Percentiles rank a stretch among this genome's conserved stretches.
Evolutionary conservation across 2,888 invertebrate genomes (phyloP).

Genomic region (Drosophila rubida): DNA sequence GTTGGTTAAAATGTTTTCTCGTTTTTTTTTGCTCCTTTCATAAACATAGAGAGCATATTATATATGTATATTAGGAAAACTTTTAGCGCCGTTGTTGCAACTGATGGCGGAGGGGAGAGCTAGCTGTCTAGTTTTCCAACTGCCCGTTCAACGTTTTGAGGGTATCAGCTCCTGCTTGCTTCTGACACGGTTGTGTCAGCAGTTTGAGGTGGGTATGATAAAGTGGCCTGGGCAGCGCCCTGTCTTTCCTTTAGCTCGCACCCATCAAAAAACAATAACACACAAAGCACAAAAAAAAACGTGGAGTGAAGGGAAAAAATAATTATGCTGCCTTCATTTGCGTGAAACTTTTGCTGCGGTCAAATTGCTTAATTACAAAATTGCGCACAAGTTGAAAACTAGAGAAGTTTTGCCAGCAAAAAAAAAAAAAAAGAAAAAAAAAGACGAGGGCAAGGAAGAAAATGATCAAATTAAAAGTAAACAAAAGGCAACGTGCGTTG

Average conservation of each 20-base stretch:
- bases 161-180: conserved; percentile 45
- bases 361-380: conserved; percentile 83
- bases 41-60: conserved; percentile 32
- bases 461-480: conserved; percentile 80
- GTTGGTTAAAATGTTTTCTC: too few species aligned
- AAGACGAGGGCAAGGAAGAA: conserved; percentile 23
- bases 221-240: conserved; percentile 3
- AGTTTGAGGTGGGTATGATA: conserved; percentile 46
- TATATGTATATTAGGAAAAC: conserved; percentile 55
- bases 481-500: conserved; percentile 75
- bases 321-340: conserved; percentile 75
- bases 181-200: conserved; percentile 34
- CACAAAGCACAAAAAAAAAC: conserved; percentile 2
- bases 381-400: conserved; percentile 64
- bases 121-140: conserved; percentile 32
- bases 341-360: conserved; percentile 71
- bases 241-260: conserved; percentile 2
- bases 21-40: conserved; percentile 6
- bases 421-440: conserved; percentile 15
- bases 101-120: conserved; percentile 4
- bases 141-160: conserved; percentile 37
- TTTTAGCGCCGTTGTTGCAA: conserved; percentile 43
- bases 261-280: conserved; percentile 12
- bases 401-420: conserved; percentile 40
- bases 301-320: conserved; percentile 41